Conservation (phyloP, 2,113 vertebrate species). For the Gobiocypris rarus region DNA sequence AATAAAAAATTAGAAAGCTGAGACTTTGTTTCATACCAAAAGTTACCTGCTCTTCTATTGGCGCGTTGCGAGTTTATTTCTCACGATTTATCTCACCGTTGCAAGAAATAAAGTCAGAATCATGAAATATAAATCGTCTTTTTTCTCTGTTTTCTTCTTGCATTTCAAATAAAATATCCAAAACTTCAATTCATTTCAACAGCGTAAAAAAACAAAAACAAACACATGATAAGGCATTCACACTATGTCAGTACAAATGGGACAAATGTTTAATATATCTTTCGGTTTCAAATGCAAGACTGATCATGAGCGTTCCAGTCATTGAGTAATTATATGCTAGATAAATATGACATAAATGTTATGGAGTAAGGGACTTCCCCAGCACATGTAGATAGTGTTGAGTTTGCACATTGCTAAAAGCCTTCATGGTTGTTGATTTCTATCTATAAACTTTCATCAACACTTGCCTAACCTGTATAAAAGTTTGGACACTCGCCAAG, state of each 20-base stretch:
- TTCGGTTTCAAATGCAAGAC: conserved; percentile 12
- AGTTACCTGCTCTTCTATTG: too few species aligned
- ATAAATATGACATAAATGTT: conserved; percentile 30
- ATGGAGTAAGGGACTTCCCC: conserved; percentile 13
- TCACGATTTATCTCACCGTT: too few species aligned
- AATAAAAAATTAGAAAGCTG: too few species aligned
- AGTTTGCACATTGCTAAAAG: conserved; percentile 2
- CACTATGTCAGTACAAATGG: background rate
- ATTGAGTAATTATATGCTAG: conserved; percentile 4
- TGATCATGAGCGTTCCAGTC: background rate
- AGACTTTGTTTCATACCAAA: too few species aligned
- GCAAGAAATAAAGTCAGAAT: too few species aligned
- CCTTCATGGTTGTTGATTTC: background rate
- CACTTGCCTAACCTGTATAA: background rate
- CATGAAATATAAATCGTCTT: too few species aligned
- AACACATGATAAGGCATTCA: background rate
- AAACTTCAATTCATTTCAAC: background rate
- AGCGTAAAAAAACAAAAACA: background rate
- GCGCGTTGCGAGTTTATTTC: too few species aligned
- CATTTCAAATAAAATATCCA: background rate
- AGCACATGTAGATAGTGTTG: background rate
- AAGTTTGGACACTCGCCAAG: background rate
- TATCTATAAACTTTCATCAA: background rate
- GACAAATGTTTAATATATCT: background rate
- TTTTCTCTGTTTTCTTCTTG: too few species aligned